Evolutionary conservation across 2,113 vertebrate species (phyloP).

Genomic region (Theristicus caerulescens): DNA sequence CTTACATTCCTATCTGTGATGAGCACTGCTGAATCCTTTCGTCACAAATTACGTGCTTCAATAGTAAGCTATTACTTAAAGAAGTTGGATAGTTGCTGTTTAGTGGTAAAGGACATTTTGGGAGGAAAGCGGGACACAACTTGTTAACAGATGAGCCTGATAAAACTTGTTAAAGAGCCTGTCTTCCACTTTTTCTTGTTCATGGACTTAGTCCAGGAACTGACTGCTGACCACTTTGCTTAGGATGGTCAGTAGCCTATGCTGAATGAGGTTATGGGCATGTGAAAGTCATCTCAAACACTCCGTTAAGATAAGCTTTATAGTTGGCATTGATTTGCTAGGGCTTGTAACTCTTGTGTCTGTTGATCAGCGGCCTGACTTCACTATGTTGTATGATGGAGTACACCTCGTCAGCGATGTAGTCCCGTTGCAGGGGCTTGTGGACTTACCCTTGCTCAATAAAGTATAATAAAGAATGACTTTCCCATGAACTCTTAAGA

Average conservation of each 20-base stretch:
- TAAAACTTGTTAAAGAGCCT: not conserved
- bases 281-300: not conserved
- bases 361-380: not conserved
- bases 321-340: not conserved
- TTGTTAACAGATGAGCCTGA: not conserved
- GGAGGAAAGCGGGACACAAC: not conserved
- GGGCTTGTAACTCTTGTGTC: not conserved
- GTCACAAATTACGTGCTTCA: not conserved
- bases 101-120: not conserved
- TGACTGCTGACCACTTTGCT: not conserved
- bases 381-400: accelerated
- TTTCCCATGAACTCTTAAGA: accelerated
- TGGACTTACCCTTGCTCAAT: not conserved
- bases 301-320: not conserved
- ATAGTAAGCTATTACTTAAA: not conserved
- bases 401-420: accelerated
- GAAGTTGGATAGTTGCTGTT: not conserved
- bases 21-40: not conserved
- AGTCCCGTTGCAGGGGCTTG: not conserved
- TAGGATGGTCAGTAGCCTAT: not conserved
- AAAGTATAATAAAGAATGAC: not conserved
- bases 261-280: not conserved
- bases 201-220: not conserved
- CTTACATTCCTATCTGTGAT: accelerated
- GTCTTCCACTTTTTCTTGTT: not conserved